Conservation (phyloP, 2,888 invertebrate genomes). For the Epinotia brunnichana region DNA sequence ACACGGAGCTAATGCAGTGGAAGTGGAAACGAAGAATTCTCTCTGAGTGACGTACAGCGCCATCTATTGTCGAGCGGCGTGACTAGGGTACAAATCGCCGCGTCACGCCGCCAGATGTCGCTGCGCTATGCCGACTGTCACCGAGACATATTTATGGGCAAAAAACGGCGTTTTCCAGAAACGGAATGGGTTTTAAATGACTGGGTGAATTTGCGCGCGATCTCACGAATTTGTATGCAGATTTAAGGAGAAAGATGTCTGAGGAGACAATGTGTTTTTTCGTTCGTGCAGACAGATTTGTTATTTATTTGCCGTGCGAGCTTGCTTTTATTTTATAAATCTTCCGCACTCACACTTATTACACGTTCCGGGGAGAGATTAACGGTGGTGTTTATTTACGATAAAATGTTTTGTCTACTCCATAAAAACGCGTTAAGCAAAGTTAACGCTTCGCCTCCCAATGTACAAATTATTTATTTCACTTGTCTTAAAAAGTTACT, state of each 20-base stretch:
- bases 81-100: constrained; percentile 57
- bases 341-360: constrained; percentile 50
- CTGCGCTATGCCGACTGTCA: constrained; percentile 63
- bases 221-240: constrained; percentile 80
- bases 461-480: background rate
- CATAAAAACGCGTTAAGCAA: constrained; percentile 13
- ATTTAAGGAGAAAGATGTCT: constrained; percentile 77
- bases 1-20: constrained; percentile 40
- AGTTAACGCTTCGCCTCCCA: background rate
- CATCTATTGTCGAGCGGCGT: constrained; percentile 62
- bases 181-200: constrained; percentile 81
- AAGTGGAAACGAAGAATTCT: constrained; percentile 41
- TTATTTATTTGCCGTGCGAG: constrained; percentile 66
- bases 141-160: constrained; percentile 75
- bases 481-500: background rate
- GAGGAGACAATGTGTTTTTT: constrained; percentile 70
- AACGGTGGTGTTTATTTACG: constrained; percentile 40
- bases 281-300: constrained; percentile 70
- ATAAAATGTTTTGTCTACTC: constrained; percentile 32
- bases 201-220: constrained; percentile 78
- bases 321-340: constrained; percentile 52
- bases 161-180: constrained; percentile 73
- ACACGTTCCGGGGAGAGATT: constrained; percentile 38
- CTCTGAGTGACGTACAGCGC: constrained; percentile 59
- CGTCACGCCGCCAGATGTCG: constrained; percentile 62